Evolutionary conservation across 1,140 invertebrate genomes (phyloP).

Genomic region (Eupristina koningsbergeri): DNA sequence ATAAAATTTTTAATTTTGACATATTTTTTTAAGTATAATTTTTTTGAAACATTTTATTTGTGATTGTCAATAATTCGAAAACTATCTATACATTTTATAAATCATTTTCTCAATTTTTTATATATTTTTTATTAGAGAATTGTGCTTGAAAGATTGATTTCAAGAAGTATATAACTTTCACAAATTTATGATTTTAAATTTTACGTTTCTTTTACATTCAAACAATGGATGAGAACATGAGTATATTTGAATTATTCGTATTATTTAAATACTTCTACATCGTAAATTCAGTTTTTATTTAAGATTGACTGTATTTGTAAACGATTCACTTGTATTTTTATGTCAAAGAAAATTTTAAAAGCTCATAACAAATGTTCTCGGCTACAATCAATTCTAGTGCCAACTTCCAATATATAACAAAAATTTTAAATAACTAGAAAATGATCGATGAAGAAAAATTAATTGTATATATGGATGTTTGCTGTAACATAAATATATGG

Average conservation of each 20-base stretch:
- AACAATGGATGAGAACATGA: conserved; percentile 17
- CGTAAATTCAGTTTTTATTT: neutral
- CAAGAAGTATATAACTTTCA: conserved; percentile 50
- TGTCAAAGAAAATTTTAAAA: neutral
- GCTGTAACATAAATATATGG: conserved; percentile 6
- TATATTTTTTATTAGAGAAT: conserved; percentile 43
- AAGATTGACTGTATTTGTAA: neutral
- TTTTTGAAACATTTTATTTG: neutral
- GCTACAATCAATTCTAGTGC: conserved; percentile 36
- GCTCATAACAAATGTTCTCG: neutral
- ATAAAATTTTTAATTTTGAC: neutral
- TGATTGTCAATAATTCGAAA: neutral
- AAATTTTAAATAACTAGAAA: conserved; percentile 30
- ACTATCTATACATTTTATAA: neutral
- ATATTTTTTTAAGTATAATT: neutral
- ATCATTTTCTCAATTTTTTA: neutral
- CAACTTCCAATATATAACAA: conserved; percentile 31
- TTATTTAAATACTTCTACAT: too few relatives aligned
- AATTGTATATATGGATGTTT: conserved; percentile 33
- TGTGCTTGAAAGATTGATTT: conserved; percentile 49
- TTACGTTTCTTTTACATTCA: neutral
- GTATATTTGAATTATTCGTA: conserved; percentile 30
- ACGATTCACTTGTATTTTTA: neutral
- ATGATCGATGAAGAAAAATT: neutral
- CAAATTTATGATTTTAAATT: neutral